Conservation (phyloP, 2,113 vertebrate species). For the Cebus imitator region DNA sequence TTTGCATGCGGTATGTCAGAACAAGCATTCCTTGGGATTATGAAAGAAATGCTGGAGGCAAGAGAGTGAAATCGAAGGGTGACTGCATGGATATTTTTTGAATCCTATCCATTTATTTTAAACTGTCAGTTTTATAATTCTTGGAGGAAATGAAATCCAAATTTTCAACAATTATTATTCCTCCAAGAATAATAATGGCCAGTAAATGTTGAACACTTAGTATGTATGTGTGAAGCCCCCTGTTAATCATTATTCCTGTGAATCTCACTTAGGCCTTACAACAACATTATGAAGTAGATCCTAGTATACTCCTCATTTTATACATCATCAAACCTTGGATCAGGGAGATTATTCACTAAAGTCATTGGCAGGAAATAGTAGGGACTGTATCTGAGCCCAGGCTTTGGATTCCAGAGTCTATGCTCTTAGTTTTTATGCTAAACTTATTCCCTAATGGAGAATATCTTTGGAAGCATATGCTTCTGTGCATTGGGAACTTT, state of each 20-base stretch:
- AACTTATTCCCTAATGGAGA: neutral
- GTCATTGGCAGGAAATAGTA: neutral
- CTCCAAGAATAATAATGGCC: neutral
- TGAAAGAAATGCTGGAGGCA: conserved; percentile 12
- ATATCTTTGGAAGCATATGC: neutral
- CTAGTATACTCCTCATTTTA: neutral
- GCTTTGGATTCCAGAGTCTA: neutral
- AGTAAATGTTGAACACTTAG: neutral
- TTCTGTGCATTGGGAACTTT: neutral
- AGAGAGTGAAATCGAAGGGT: neutral
- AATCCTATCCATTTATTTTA: conserved; percentile 24
- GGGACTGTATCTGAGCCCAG: neutral
- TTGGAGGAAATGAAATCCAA: neutral
- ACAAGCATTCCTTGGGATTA: neutral
- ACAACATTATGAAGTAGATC: neutral
- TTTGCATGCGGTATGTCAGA: conserved; percentile 27
- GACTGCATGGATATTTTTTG: neutral
- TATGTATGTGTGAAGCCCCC: neutral
- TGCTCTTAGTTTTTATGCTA: neutral
- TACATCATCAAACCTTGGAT: neutral
- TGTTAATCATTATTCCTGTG: neutral
- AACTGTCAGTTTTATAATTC: neutral
- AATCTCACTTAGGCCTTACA: neutral
- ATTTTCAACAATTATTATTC: neutral
- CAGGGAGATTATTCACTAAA: neutral